phyloP scores from a whole-genome alignment of 92 coral and sea anemone genomes.

The Parazoanthus swiftii region DNA sequence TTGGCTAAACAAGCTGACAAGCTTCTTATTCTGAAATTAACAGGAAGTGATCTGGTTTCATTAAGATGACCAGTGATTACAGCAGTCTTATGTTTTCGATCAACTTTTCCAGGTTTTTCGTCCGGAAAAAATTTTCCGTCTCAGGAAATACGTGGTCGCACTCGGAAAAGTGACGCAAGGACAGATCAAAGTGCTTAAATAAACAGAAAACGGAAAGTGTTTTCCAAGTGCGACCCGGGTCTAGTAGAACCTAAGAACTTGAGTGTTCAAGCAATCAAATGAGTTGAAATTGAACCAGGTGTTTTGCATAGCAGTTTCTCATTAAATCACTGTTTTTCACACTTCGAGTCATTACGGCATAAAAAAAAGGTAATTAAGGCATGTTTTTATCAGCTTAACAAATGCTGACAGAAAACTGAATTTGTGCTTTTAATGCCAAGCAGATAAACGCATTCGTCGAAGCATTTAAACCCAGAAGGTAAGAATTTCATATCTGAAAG shows the following conservation, averaged over 20 bases:
- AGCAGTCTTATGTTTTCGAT: background rate
- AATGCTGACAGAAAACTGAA: background rate
- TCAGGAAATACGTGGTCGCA: constrained; percentile 13
- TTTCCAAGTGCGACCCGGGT: constrained; percentile 22
- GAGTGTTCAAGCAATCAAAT: background rate
- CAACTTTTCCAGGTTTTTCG: background rate
- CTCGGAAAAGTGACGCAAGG: constrained; percentile 6
- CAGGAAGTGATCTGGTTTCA: background rate
- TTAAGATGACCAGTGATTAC: background rate
- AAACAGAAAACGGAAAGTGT: constrained; percentile 5
- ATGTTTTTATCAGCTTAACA: background rate
- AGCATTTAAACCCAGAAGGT: background rate
- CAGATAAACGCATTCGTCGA: background rate
- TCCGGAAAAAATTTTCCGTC: background rate
- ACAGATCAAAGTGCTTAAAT: constrained; percentile 9
- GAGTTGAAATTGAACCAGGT: background rate
- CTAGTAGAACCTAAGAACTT: background rate
- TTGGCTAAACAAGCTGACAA: too few species aligned
- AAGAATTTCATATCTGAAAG: too few species aligned
- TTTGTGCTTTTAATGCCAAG: background rate
- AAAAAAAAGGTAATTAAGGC: background rate
- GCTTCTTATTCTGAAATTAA: too few species aligned
- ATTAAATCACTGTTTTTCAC: background rate
- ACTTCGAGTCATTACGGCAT: background rate
- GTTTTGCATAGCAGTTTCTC: background rate